phyloP scores from a whole-genome alignment of 2,797 vertebrate genomes.

The Eleutherodactylus coqui region DNA sequence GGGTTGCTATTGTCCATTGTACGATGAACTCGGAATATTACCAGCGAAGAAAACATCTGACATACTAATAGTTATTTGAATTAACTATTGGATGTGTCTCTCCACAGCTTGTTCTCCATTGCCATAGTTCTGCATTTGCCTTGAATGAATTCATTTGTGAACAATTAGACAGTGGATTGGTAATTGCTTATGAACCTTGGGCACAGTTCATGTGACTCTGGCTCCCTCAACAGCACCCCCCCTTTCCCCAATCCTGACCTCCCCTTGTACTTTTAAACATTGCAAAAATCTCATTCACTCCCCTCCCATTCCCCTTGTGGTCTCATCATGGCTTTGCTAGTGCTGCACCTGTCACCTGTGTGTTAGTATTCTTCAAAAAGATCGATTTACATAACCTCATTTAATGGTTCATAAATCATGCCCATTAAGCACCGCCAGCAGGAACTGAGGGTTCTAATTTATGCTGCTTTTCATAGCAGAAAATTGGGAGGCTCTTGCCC shows the following conservation, averaged over 20 bases:
- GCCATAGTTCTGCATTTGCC: constrained; percentile 35
- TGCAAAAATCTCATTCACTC: constrained; percentile 84
- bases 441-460: constrained; percentile 99
- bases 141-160: constrained; percentile 62
- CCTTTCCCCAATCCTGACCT: constrained; percentile 75
- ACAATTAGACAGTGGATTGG: constrained; percentile 62
- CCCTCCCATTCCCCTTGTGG: constrained; percentile 84
- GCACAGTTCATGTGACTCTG: constrained; percentile 87
- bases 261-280: constrained; percentile 76
- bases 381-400: constrained; percentile 99
- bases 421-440: constrained; percentile 99
- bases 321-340: constrained; percentile 81
- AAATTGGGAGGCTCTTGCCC: constrained; percentile 99
- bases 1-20: constrained; percentile 43
- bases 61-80: constrained; percentile 40
- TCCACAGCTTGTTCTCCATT: constrained; percentile 34
- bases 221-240: constrained; percentile 75
- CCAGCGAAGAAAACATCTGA: constrained; percentile 42
- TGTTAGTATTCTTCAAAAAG: constrained; percentile 97
- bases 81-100: constrained; percentile 2
- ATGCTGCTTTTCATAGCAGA: constrained; percentile 99
- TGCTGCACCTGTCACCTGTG: constrained; percentile 99
- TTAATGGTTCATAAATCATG: constrained; percentile 99
- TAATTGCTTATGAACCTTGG: constrained; percentile 85
- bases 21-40: constrained; percentile 41